Percentiles rank a stretch among this genome's conserved stretches.
Evolutionary conservation across 1,140 invertebrate genomes (phyloP).

Genomic region (Thalassaphorura encarpata): DNA sequence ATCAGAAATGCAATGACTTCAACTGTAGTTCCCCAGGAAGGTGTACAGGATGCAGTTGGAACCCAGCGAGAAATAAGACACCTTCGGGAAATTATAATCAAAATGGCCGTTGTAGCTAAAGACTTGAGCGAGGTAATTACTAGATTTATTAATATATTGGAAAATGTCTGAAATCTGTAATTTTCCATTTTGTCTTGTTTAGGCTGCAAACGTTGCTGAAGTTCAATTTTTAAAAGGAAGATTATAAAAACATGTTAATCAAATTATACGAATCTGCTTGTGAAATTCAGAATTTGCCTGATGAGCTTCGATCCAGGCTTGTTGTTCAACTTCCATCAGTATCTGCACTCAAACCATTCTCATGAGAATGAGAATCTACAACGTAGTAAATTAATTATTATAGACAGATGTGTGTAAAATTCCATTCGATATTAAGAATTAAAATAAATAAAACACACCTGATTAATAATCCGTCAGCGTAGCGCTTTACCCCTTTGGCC

Average conservation of each 20-base stretch:
- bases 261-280: constrained; percentile 23
- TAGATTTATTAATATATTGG: background rate
- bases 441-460: too few species aligned
- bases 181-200: background rate
- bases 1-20: constrained; percentile 5
- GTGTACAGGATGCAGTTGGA: background rate
- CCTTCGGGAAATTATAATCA: constrained; percentile 20
- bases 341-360: too few species aligned
- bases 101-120: constrained; percentile 28
- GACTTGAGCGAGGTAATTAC: constrained; percentile 20
- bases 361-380: too few species aligned
- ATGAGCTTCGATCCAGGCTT: constrained; percentile 6
- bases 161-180: background rate
- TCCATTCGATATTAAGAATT: too few species aligned
- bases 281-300: constrained; percentile 18
- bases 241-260: constrained; percentile 17
- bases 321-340: background rate
- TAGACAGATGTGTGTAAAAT: too few species aligned
- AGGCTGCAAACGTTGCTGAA: constrained; percentile 22
- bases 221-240: constrained; percentile 16
- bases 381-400: too few species aligned
- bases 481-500: too few species aligned
- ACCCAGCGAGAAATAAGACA: background rate
- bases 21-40: background rate
- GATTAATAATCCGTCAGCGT: too few species aligned